Evolutionary conservation across 2,888 invertebrate genomes (phyloP).

Genomic region (Ormia ochracea): DNA sequence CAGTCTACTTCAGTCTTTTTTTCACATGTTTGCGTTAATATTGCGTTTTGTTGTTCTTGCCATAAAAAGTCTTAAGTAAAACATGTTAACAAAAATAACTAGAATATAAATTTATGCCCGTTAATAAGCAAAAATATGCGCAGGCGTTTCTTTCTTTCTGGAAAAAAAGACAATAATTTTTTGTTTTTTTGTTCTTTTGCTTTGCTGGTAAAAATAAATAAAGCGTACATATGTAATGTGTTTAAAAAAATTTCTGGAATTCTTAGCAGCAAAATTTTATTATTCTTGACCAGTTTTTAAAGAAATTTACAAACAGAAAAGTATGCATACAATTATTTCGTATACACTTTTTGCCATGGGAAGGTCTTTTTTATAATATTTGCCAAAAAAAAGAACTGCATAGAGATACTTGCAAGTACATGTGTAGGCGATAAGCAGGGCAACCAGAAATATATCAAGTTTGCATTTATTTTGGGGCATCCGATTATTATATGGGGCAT

Average conservation of each 20-base stretch:
- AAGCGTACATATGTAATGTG: conserved; percentile 12
- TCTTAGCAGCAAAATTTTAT: conserved; percentile 17
- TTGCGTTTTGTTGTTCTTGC: conserved; percentile 50
- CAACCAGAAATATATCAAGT: too few species aligned
- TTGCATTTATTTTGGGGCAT: too few species aligned
- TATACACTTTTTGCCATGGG: conserved; percentile 10
- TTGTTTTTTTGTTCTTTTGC: background rate
- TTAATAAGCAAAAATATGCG: conserved; percentile 53
- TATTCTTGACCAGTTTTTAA: conserved; percentile 34
- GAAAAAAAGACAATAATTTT: too few species aligned
- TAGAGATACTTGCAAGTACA: too few species aligned
- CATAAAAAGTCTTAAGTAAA: conserved; percentile 53
- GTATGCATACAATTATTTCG: background rate
- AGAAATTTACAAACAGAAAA: conserved; percentile 14
- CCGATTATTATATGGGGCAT: too few species aligned
- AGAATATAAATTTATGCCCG: conserved; percentile 43
- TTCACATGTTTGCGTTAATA: conserved; percentile 29
- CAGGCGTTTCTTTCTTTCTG: conserved; percentile 54
- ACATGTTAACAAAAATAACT: conserved; percentile 45
- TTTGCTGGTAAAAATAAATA: conserved; percentile 9
- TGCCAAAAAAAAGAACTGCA: conserved; percentile 38
- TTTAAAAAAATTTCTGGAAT: background rate
- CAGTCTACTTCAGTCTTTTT: background rate
- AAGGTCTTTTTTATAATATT: background rate
- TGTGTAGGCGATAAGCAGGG: too few species aligned